These are phyloP conservation scores for Pagrus major DNA, from an alignment of 2,113 vertebrate species.

Conservation along the genomic window DNA sequence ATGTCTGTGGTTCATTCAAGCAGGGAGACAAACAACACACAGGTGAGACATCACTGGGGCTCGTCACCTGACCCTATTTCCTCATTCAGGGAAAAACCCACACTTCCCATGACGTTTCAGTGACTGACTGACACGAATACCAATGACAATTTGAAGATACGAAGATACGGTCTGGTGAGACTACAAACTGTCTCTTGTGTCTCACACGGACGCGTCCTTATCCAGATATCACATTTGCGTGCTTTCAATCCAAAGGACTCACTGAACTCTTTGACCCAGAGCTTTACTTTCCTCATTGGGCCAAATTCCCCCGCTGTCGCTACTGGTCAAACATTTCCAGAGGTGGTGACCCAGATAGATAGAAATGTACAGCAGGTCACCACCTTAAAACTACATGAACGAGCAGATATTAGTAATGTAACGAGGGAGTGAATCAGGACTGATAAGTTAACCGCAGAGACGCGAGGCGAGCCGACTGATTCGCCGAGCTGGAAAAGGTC, in stretches of 20 bases:
- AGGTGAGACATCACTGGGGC: not conserved
- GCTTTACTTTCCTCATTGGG: conserved; percentile 49
- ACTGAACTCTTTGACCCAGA: not conserved
- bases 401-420: not conserved
- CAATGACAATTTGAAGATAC: not conserved
- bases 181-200: not conserved
- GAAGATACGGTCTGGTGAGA: not conserved
- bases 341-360: conserved; percentile 8
- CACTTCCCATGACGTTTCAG: not conserved
- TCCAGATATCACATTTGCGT: conserved; percentile 7
- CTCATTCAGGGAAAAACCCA: conserved; percentile 36
- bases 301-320: conserved; percentile 2
- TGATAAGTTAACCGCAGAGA: not conserved
- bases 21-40: not conserved
- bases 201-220: not conserved
- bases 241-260: conserved; percentile 17
- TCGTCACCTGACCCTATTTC: conserved; percentile 11
- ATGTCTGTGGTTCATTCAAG: not conserved
- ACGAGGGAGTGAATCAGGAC: not conserved
- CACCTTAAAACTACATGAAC: conserved; percentile 4
- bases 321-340: conserved; percentile 24
- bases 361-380: conserved; percentile 16
- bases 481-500: not conserved
- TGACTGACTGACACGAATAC: not conserved
- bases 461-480: not conserved